Percentiles rank a stretch among this genome's conserved stretches.
Conservation (phyloP, 1,140 invertebrate species). For the Psilanteris sp. region DNA sequence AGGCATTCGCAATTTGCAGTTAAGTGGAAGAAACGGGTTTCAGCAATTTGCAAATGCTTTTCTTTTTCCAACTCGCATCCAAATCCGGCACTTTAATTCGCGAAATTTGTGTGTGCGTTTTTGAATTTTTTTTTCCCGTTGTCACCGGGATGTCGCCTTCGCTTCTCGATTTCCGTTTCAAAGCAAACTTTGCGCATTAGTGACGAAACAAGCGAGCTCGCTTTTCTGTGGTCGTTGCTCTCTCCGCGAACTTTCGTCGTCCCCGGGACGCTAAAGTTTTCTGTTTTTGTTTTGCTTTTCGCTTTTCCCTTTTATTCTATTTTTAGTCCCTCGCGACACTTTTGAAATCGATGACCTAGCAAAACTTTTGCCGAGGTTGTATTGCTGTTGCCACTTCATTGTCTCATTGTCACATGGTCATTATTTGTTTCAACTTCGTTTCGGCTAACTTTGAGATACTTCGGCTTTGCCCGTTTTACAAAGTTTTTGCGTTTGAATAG, state of each 20-base stretch:
- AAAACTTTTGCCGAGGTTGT: constrained; percentile 16
- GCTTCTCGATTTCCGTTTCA: constrained; percentile 28
- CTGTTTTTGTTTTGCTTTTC: neutral
- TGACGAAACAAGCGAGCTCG: constrained; percentile 19
- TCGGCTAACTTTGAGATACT: constrained; percentile 27
- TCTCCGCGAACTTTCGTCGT: constrained; percentile 30
- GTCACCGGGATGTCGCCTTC: constrained; percentile 12
- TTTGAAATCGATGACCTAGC: constrained; percentile 46
- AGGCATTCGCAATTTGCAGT: too few species aligned
- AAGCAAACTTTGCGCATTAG: constrained; percentile 44
- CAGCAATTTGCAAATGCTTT: too few species aligned
- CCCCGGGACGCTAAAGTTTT: constrained; percentile 7
- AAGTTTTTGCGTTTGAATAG: constrained; percentile 35
- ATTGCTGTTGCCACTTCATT: constrained; percentile 28
- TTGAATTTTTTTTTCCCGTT: constrained; percentile 15
- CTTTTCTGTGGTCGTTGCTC: constrained; percentile 37
- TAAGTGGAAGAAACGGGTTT: too few species aligned
- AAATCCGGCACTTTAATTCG: too few species aligned
- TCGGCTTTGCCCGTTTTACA: constrained; percentile 7
- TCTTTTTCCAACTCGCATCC: too few species aligned
- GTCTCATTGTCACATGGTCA: constrained; percentile 43
- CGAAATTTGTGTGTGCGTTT: constrained; percentile 10
- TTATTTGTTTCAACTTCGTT: constrained; percentile 26
- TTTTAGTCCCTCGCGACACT: constrained; percentile 8
- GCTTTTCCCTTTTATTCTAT: neutral